Conservation (phyloP, 1,140 invertebrate species). For the Aphis gossypii region DNA sequence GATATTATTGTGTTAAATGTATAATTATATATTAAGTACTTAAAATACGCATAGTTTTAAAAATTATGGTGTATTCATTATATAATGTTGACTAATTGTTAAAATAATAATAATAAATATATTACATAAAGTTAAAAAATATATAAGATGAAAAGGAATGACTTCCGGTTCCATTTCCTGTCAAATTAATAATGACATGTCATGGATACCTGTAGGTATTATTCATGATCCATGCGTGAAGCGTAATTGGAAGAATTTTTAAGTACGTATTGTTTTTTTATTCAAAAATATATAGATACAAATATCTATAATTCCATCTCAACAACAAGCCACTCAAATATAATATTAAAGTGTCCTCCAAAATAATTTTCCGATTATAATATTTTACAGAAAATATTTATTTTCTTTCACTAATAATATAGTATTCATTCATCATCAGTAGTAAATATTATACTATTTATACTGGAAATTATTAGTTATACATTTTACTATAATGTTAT, state of each 20-base stretch:
- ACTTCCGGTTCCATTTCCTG: background rate
- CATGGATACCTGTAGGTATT: background rate
- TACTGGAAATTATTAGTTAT: no score
- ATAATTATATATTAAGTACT: background rate
- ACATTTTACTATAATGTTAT: no score
- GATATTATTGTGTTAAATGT: background rate
- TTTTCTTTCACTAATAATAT: no score
- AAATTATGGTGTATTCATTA: background rate
- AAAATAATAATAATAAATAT: background rate
- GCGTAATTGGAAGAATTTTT: no score
- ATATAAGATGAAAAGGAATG: background rate
- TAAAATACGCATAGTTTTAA: background rate
- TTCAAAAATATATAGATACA: background rate
- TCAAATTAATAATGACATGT: conserved; percentile 11
- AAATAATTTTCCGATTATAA: background rate
- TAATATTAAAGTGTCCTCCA: background rate
- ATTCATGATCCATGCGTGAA: background rate
- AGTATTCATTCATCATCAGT: no score
- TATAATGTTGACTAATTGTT: background rate
- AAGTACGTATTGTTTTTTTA: background rate
- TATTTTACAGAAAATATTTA: background rate
- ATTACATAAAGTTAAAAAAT: background rate
- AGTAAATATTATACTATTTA: no score
- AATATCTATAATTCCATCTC: background rate
- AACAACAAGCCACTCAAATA: background rate